Conservation (phyloP, 2,888 invertebrate genomes). For the Frankliniella fusca region DNA sequence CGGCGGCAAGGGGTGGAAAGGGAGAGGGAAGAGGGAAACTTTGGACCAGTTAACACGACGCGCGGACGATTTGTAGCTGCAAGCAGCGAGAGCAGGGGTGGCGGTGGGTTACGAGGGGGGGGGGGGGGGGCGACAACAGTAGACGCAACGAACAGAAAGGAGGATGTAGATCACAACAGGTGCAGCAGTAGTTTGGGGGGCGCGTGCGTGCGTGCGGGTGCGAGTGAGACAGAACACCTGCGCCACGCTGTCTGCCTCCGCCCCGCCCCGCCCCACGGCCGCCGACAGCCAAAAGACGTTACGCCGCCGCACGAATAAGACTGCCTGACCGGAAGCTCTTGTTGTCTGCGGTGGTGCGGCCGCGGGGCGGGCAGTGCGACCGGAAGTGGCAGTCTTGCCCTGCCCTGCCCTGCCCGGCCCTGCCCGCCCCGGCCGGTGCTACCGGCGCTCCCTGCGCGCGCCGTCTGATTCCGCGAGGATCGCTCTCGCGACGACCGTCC, state of each 20-base stretch:
- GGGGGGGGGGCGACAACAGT: background rate
- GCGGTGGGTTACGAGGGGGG: background rate
- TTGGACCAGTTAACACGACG: constrained; percentile 9
- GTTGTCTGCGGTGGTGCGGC: too few relatives aligned
- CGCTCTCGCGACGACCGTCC: too few relatives aligned
- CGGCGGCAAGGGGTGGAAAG: background rate
- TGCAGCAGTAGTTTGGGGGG: background rate
- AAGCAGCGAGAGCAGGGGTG: background rate
- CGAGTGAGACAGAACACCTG: background rate
- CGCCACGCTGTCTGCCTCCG: too few relatives aligned
- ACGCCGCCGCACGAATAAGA: background rate
- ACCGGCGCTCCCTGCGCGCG: background rate
- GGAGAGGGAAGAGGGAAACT: background rate
- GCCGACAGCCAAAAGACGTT: background rate
- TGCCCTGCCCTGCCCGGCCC: too few relatives aligned
- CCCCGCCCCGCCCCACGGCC: background rate
- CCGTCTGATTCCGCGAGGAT: background rate
- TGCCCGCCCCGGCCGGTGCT: too few relatives aligned
- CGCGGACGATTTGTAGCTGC: constrained; percentile 11
- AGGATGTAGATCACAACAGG: background rate
- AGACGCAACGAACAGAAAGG: too few relatives aligned
- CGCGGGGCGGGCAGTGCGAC: background rate
- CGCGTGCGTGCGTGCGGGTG: background rate
- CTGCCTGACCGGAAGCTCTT: background rate
- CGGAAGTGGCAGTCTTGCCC: background rate